These are phyloP conservation scores for Lontra canadensis DNA, from an alignment of 2,113 vertebrate genomes.

Conservation along the genomic window DNA sequence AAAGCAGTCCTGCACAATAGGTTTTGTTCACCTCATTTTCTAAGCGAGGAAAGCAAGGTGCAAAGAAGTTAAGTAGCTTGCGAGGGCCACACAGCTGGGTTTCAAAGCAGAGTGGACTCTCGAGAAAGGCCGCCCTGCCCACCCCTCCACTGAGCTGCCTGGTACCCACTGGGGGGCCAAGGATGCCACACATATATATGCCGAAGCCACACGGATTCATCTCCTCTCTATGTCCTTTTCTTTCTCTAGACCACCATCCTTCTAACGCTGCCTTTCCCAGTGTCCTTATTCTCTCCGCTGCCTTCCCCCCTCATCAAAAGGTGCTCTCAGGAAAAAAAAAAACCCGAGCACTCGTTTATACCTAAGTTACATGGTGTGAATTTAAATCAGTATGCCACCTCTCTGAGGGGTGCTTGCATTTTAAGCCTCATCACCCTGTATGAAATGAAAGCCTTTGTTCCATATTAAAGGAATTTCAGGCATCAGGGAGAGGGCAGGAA, in stretches of 20 bases:
- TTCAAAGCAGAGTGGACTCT: not conserved
- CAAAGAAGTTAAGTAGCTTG: not conserved
- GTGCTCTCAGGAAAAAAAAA: not conserved
- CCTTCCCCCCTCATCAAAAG: slow-evolving; percentile 26
- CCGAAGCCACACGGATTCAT: too few relatives aligned
- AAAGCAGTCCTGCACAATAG: not conserved
- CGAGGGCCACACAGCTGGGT: not conserved
- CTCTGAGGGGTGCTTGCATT: slow-evolving; percentile 62
- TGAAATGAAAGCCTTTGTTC: slow-evolving; percentile 69
- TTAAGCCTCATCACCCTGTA: slow-evolving; percentile 55
- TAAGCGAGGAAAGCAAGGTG: not conserved
- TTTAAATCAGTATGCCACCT: slow-evolving; percentile 56
- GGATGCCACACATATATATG: accelerated
- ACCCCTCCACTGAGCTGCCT: accelerated
- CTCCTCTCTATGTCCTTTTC: not conserved
- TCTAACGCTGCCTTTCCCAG: not conserved
- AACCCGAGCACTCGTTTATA: slow-evolving; percentile 34
- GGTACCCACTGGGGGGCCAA: not conserved
- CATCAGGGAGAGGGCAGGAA: not conserved
- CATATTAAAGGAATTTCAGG: slow-evolving; percentile 51
- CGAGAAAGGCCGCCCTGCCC: not conserved
- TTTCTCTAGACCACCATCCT: not conserved
- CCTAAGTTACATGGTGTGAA: slow-evolving; percentile 36
- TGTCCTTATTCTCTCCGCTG: slow-evolving; percentile 11
- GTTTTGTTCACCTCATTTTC: not conserved